Conservation (phyloP, 1,140 invertebrate species). For the Phocides pigmalion region DNA sequence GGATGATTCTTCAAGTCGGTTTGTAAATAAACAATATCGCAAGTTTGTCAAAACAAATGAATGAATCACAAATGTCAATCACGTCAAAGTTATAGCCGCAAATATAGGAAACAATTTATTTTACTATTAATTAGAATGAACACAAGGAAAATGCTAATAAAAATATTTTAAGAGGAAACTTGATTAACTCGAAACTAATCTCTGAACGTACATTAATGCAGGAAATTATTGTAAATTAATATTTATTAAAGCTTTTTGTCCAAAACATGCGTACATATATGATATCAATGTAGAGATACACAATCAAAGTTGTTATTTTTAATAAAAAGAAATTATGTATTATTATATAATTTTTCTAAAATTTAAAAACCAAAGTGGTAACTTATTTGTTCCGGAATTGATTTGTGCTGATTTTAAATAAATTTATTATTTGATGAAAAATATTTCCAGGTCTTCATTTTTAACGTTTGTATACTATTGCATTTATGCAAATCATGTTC, state of each 20-base stretch:
- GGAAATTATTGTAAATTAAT: not conserved
- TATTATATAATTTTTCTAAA: too few relatives aligned
- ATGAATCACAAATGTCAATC: slow-evolving; percentile 15
- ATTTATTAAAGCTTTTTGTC: not conserved
- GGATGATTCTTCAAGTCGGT: not conserved
- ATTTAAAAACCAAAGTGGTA: too few relatives aligned
- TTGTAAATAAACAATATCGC: slow-evolving; percentile 34
- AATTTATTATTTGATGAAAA: too few relatives aligned
- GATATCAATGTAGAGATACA: too few relatives aligned
- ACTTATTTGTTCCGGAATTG: too few relatives aligned
- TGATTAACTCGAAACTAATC: not conserved
- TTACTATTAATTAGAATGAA: not conserved
- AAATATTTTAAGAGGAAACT: slow-evolving; percentile 1
- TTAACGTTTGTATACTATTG: too few relatives aligned
- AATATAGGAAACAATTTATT: slow-evolving; percentile 8
- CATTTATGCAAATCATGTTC: too few relatives aligned
- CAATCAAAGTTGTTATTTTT: too few relatives aligned
- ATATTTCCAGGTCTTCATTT: too few relatives aligned
- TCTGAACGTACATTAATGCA: not conserved
- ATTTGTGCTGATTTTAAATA: too few relatives aligned
- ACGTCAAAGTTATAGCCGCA: slow-evolving; percentile 7
- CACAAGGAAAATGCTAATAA: slow-evolving; percentile 11
- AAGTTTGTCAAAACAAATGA: not conserved
- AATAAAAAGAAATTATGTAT: too few relatives aligned
- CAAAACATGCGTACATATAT: too few relatives aligned